Percentiles rank a stretch among this genome's conserved stretches.
Evolutionary conservation across 2,113 vertebrate species (phyloP).

Genomic region (Serilophus lunatus): DNA sequence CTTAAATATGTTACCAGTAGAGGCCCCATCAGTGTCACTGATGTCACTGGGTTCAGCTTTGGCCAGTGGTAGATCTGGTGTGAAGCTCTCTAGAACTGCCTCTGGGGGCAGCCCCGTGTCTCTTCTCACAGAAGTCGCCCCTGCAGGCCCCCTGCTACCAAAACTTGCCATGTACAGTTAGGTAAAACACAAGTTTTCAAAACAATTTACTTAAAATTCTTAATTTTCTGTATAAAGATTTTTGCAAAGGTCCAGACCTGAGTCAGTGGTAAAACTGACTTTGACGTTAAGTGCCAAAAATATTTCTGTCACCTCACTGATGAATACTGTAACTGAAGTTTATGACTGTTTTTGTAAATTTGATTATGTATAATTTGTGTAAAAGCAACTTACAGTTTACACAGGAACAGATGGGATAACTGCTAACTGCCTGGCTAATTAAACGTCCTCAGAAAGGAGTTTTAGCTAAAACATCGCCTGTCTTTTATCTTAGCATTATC

Average conservation of each 20-base stretch:
- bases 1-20: background rate
- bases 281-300: background rate
- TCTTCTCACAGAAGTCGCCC: background rate
- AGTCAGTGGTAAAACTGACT: background rate
- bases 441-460: background rate
- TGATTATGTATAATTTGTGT: background rate
- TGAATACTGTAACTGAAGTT: background rate
- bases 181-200: background rate
- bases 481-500: background rate
- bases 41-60: background rate
- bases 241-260: background rate
- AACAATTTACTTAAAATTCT: background rate
- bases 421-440: slow-evolving; percentile 36
- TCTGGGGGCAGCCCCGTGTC: too few relatives aligned
- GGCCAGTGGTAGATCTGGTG: background rate
- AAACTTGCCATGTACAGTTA: background rate
- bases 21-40: background rate
- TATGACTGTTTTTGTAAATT: background rate
- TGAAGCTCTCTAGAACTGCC: background rate
- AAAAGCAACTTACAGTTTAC: slow-evolving; percentile 19
- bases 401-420: slow-evolving; percentile 30
- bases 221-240: background rate
- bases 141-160: background rate
- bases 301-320: background rate
- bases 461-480: background rate